Base-by-base conservation (phyloP, 2,888 invertebrate species). In the Drosophila nigricruria region DNA sequence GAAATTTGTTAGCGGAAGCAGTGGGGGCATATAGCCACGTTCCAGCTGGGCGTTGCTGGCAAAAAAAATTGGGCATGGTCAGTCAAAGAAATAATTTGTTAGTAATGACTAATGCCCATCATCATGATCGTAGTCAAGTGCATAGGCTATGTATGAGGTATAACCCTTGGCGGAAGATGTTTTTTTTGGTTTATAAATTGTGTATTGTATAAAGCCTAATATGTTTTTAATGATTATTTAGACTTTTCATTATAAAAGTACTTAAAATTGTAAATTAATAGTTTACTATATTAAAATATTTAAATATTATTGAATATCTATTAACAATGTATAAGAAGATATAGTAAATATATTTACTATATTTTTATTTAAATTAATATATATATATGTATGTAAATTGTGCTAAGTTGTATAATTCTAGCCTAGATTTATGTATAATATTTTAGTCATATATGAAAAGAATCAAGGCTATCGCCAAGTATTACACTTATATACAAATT, bases 1-100 rank as follows among this genome's bases (percentile, higher is more conserved):
- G 74, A 69, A 74, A 82, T 62, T 70, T 50, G 36, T 43, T 23
- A 34, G 70, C 81, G 78, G 81, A 81, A 73, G 58, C 71, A 38
- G 85, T 68, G 69, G 45, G 65, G 79, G 66, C 77, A 82, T 70
- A 79, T 74, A 32, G 54, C 25, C 25, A 23, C 5, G 30, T 27
- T 57, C 68, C 79, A 72, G 78, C 66, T 71, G 70, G 70, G 66
- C 71, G 69, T 42, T 40, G 5, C 34, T 23, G 20, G 10, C 36
- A 65, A 65, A 58, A 45, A 32, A 47, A 14, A 18, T 52, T 52
- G n/a, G 52, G 38, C 18, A 30, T 70, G 53, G 42, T 27, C 58
- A 58, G 45, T 52, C 27, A 23, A 45, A 42, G 32, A 32, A 59
- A 63, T 34, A 12, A 36, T 40, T n/a, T 30, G 14, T 18, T 38